Conservation (phyloP, 2,888 invertebrate genomes). For the Alentia gelatinosa region DNA sequence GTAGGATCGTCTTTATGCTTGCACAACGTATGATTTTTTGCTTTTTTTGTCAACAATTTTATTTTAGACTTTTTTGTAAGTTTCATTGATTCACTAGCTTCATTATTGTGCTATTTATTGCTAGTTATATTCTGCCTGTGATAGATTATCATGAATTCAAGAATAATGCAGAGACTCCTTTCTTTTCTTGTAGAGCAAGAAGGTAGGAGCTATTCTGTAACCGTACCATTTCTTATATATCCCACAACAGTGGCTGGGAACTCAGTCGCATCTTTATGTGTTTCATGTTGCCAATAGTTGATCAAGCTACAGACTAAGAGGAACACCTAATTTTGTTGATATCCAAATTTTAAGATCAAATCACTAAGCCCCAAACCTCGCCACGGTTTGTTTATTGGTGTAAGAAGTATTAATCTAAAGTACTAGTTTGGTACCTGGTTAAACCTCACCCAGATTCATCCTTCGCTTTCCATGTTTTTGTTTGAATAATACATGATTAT, state of each 20-base stretch:
- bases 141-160: not conserved
- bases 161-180: not conserved
- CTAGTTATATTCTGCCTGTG: too few species aligned
- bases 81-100: too few species aligned
- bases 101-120: too few species aligned
- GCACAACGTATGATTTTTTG: too few species aligned
- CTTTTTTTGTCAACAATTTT: too few species aligned
- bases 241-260: not conserved
- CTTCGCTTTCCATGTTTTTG: too few species aligned
- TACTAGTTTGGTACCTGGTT: not conserved
- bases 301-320: not conserved
- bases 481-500: not conserved
- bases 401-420: not conserved
- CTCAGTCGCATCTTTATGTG: not conserved
- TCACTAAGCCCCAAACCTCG: not conserved
- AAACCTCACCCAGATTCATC: not conserved
- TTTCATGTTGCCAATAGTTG: not conserved
- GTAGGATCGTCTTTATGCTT: too few species aligned
- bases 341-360: not conserved
- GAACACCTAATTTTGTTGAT: not conserved
- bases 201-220: slow-evolving; percentile 7
- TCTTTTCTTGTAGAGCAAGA: slow-evolving; percentile 38
- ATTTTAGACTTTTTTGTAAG: too few species aligned
- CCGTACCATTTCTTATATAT: not conserved
- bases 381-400: not conserved